Evolutionary conservation across 2,113 vertebrate species (phyloP).

Genomic region (Lagenorhynchus albirostris): DNA sequence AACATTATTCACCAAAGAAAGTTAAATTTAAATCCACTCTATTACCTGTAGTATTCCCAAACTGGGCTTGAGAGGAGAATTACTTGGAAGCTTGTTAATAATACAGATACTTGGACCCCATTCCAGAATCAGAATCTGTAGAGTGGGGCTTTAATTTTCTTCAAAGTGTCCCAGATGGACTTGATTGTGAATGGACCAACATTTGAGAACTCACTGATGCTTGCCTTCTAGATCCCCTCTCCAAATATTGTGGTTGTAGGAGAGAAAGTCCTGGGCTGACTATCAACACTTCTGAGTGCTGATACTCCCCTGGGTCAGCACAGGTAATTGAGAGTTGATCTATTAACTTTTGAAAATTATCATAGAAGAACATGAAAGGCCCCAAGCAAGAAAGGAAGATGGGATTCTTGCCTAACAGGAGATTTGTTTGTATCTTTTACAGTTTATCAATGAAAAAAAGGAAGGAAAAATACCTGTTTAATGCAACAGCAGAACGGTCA

Average conservation of each 20-base stretch:
- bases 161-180: background rate
- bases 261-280: background rate
- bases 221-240: background rate
- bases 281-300: background rate
- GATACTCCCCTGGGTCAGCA: background rate
- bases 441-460: background rate
- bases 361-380: background rate
- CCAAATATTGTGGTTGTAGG: background rate
- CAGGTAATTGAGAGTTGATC: slow-evolving; percentile 31
- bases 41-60: background rate
- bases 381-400: background rate
- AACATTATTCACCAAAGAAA: background rate
- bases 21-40: background rate
- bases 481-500: background rate
- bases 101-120: background rate
- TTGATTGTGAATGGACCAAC: background rate
- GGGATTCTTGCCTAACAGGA: background rate
- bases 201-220: background rate
- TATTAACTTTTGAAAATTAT: slow-evolving; percentile 32
- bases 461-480: background rate
- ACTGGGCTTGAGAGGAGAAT: background rate
- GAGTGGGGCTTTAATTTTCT: background rate
- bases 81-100: background rate
- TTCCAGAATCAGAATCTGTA: background rate
- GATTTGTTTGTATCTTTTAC: background rate